Evolutionary conservation across 1,140 invertebrate genomes (phyloP).

Genomic region (Pachypeltis micranthus): DNA sequence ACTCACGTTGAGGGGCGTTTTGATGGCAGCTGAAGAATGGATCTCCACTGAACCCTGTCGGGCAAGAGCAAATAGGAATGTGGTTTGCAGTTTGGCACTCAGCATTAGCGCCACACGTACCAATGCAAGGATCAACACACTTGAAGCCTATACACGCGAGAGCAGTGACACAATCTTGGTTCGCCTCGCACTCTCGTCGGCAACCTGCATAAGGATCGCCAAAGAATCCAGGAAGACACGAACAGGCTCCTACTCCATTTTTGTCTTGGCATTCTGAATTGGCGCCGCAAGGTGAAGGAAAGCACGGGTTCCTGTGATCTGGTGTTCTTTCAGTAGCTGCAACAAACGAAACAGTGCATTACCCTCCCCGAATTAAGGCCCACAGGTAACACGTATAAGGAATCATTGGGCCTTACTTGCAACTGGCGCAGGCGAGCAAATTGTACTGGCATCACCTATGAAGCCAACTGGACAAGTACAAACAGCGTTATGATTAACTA

Average conservation of each 20-base stretch:
- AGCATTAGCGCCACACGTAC: constrained; percentile 42
- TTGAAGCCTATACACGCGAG: constrained; percentile 40
- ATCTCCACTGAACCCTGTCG: constrained; percentile 43
- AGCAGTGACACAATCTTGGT: constrained; percentile 40
- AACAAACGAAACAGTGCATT: constrained; percentile 1
- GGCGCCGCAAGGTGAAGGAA: constrained; percentile 36
- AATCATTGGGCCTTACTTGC: constrained; percentile 26
- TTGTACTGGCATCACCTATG: constrained; percentile 37
- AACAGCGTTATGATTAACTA: constrained; percentile 43
- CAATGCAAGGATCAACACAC: constrained; percentile 43
- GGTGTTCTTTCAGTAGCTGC: constrained; percentile 31
- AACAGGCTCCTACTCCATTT: constrained; percentile 34
- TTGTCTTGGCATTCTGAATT: constrained; percentile 36
- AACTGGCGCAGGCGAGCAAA: constrained; percentile 30
- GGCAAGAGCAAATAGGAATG: constrained; percentile 41
- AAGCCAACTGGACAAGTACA: constrained; percentile 47
- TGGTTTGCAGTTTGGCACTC: constrained; percentile 41
- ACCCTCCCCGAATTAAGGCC: not conserved
- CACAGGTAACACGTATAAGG: not conserved
- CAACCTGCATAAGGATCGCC: constrained; percentile 40
- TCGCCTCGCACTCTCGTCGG: constrained; percentile 34
- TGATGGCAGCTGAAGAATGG: constrained; percentile 40
- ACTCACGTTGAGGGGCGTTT: constrained; percentile 33
- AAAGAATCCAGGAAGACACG: constrained; percentile 36
- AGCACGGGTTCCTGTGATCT: constrained; percentile 29